These are phyloP conservation scores for Amphilophus citrinellus DNA, from an alignment of 2,113 vertebrate species.

Conservation along the genomic window DNA sequence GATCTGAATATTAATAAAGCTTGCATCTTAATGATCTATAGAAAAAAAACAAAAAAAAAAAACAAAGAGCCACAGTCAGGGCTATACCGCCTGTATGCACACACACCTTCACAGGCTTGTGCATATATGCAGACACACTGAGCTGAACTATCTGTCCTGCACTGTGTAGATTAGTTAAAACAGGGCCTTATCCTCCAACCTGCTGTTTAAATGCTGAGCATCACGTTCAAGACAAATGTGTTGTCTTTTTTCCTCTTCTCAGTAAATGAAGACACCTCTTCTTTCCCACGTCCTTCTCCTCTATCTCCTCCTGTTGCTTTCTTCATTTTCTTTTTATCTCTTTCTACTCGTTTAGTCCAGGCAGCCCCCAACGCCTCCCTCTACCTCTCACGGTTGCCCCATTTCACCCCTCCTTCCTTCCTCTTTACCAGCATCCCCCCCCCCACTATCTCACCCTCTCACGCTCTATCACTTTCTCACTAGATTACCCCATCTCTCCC, in stretches of 20 bases:
- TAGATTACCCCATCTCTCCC: slow-evolving; percentile 75
- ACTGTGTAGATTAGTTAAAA: slow-evolving; percentile 77
- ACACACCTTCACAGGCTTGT: neutral
- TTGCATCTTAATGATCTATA: slow-evolving; percentile 79
- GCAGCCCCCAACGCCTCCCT: slow-evolving; percentile 29
- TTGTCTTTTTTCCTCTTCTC: slow-evolving; percentile 72
- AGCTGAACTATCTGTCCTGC: slow-evolving; percentile 69
- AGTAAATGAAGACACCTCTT: slow-evolving; percentile 80
- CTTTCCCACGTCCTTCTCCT: slow-evolving; percentile 80
- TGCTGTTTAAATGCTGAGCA: slow-evolving; percentile 75
- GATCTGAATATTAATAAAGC: slow-evolving; percentile 83
- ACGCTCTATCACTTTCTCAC: slow-evolving; percentile 73
- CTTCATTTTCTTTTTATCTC: slow-evolving; percentile 81
- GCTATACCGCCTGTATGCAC: slow-evolving; percentile 15
- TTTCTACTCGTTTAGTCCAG: slow-evolving; percentile 69
- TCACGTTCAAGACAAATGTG: slow-evolving; percentile 80
- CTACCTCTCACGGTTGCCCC: slow-evolving; percentile 61
- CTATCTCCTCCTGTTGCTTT: slow-evolving; percentile 80
- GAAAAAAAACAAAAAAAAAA: slow-evolving; percentile 34
- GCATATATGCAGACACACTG: slow-evolving; percentile 27
- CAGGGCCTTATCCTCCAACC: slow-evolving; percentile 74
- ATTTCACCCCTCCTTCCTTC: slow-evolving; percentile 47
- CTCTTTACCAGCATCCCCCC: slow-evolving; percentile 45
- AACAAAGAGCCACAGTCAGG: slow-evolving; percentile 65
- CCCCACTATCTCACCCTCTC: slow-evolving; percentile 55